A percentile compares a stretch with the other conserved stretches of the same genome.
Evolutionary conservation across 2,888 invertebrate genomes (phyloP).

Genomic region (Fragum whitleyi): DNA sequence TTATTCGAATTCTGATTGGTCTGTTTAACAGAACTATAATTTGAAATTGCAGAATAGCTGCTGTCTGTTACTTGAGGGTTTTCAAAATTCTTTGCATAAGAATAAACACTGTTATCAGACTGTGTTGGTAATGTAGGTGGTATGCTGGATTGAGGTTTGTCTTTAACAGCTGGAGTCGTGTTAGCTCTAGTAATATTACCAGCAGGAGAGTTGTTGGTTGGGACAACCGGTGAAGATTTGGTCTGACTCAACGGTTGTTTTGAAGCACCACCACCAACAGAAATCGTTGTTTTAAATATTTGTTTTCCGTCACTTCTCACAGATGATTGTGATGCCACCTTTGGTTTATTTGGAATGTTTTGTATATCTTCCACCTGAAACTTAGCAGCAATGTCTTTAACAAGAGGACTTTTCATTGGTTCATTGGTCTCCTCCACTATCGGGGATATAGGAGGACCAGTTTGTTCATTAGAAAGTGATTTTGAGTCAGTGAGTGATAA

Average conservation of each 20-base stretch:
- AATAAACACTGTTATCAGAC: constrained; percentile 29
- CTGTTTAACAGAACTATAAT: constrained; percentile 36
- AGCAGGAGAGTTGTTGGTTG: background rate
- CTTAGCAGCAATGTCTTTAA: constrained; percentile 12
- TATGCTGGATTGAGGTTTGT: constrained; percentile 50
- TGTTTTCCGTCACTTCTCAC: constrained; percentile 10
- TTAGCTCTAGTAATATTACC: background rate
- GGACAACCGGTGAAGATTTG: constrained; percentile 32
- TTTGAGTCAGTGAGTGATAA: background rate
- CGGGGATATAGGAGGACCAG: background rate
- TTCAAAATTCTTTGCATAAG: constrained; percentile 22
- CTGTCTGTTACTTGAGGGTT: background rate
- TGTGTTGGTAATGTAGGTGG: constrained; percentile 31
- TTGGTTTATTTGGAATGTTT: constrained; percentile 38
- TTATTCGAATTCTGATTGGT: background rate
- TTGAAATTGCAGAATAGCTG: constrained; percentile 16
- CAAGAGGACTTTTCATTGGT: constrained; percentile 1
- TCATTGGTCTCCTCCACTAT: background rate
- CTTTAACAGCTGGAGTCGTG: constrained; percentile 8
- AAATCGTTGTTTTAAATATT: constrained; percentile 39
- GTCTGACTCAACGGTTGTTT: constrained; percentile 31
- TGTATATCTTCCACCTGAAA: constrained; percentile 42
- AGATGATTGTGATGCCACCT: background rate
- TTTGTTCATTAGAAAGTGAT: constrained; percentile 20
- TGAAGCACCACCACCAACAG: constrained; percentile 34